These are phyloP conservation scores for Cetonia aurata DNA, from an alignment of 2,888 invertebrate genomes.

Conservation along the genomic window DNA sequence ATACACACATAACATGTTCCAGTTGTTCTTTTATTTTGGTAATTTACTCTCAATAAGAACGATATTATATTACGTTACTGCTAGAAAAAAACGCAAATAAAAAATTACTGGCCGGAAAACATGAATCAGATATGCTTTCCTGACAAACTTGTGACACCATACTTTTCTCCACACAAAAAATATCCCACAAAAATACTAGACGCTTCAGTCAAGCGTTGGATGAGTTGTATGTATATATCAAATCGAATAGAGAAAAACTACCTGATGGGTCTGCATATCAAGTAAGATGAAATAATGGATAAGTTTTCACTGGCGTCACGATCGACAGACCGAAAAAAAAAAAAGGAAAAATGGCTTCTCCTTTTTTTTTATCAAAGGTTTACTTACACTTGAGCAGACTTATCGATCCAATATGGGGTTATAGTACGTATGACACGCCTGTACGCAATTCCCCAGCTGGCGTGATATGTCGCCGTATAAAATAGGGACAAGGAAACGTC, in stretches of 20 bases:
- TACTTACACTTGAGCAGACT: constrained; percentile 9
- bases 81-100: no score
- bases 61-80: no score
- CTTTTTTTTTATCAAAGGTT: constrained; percentile 5
- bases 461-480: constrained; percentile 15
- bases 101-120: no score
- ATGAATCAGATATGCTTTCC: no score
- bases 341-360: background rate
- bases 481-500: constrained; percentile 2
- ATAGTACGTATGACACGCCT: constrained; percentile 22
- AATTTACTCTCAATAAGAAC: no score
- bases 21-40: no score
- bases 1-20: no score
- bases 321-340: background rate
- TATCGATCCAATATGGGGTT: constrained; percentile 24
- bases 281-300: constrained; percentile 12
- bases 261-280: background rate
- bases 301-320: background rate
- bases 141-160: no score
- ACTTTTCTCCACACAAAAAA: no score
- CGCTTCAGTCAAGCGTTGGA: no score
- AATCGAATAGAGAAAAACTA: background rate
- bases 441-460: constrained; percentile 18
- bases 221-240: no score
- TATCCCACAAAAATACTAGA: no score